A percentile compares a stretch with the other conserved stretches of the same genome.
Evolutionary conservation across 2,888 invertebrate species (phyloP).

Genomic region (Hetaerina titia): DNA sequence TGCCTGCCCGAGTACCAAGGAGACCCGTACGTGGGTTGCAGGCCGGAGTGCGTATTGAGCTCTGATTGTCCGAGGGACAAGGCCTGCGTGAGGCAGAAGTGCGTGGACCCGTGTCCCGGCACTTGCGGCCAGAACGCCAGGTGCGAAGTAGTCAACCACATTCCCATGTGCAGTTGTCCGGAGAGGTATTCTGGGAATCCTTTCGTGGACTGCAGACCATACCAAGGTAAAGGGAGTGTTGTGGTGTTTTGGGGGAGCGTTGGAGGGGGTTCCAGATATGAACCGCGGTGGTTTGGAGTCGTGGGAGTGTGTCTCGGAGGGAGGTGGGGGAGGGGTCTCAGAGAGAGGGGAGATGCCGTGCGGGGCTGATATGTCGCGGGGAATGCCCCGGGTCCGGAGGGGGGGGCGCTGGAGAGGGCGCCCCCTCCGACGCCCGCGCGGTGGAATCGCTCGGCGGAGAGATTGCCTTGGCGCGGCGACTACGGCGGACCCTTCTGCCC

Average conservation of each 20-base stretch:
- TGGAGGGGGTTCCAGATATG: conserved; percentile 36
- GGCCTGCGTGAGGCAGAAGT: conserved; percentile 77
- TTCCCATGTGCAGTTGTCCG: conserved; percentile 79
- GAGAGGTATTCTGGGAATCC: conserved; percentile 77
- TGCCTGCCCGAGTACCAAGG: conserved; percentile 75
- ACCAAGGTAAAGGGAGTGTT: conserved; percentile 59
- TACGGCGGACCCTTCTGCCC: background rate
- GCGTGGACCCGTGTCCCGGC: conserved; percentile 81
- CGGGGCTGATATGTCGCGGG: background rate
- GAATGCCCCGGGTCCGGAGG: background rate
- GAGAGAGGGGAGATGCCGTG: background rate
- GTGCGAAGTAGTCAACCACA: conserved; percentile 79
- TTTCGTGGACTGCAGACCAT: conserved; percentile 71
- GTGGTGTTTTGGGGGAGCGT: background rate
- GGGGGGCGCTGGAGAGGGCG: background rate
- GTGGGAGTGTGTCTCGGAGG: background rate
- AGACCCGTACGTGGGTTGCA: conserved; percentile 73
- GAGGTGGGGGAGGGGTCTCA: too few species aligned
- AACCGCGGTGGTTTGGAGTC: background rate
- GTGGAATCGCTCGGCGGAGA: background rate
- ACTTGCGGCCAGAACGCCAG: conserved; percentile 76
- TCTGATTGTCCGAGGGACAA: conserved; percentile 74
- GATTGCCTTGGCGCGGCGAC: background rate
- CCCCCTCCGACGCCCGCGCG: background rate
- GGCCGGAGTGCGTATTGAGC: conserved; percentile 74